phyloP scores from a whole-genome alignment of 2,888 invertebrate genomes.

The Nebria salina region DNA sequence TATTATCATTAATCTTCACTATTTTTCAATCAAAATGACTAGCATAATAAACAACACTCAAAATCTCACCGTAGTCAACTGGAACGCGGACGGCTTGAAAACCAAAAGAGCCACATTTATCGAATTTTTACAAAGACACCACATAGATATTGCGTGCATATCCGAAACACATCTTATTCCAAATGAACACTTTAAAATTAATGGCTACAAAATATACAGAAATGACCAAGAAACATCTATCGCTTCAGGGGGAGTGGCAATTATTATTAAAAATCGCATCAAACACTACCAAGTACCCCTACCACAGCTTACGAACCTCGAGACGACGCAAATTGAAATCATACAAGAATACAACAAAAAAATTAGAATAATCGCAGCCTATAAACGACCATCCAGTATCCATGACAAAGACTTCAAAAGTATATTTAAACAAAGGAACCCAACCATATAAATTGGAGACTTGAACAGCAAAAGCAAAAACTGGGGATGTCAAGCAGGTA shows the following conservation, averaged over 20 bases:
- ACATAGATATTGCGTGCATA: slow-evolving; percentile 11
- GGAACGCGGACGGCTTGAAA: not conserved
- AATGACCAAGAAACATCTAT: not conserved
- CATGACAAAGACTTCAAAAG: not conserved
- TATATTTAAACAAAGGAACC: not conserved
- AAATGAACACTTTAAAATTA: slow-evolving; percentile 14
- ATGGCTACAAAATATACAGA: slow-evolving; percentile 10
- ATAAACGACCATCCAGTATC: slow-evolving; percentile 9
- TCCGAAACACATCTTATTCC: slow-evolving; percentile 7
- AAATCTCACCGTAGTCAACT: not conserved
- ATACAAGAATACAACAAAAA: not conserved
- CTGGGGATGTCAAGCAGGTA: no score
- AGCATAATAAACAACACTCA: no score
- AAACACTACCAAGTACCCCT: not conserved
- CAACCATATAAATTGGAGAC: no score
- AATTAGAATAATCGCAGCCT: slow-evolving; percentile 10
- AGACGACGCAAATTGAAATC: slow-evolving; percentile 11
- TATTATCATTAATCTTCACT: no score
- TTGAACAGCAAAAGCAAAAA: no score
- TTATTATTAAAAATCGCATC: not conserved
- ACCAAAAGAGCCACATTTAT: no score
- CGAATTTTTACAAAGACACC: slow-evolving; percentile 2
- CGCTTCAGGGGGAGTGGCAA: slow-evolving; percentile 3
- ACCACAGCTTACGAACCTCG: not conserved
- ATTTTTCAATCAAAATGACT: no score